A percentile compares a stretch with the other conserved stretches of the same genome.
Conservation (phyloP, 2,888 invertebrate species). For the Noctuana brunneofusca region DNA sequence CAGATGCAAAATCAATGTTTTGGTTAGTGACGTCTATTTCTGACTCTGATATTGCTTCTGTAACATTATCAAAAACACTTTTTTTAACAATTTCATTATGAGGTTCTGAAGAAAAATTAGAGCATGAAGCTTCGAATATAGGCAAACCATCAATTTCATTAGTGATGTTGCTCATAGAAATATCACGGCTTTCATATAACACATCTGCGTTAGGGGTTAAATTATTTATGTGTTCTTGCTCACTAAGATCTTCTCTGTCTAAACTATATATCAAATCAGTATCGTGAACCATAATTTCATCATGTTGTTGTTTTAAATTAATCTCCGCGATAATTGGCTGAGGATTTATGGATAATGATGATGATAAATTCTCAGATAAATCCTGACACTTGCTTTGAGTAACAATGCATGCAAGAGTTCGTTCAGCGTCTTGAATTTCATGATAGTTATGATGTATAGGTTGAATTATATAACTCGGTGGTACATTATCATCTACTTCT, state of each 20-base stretch:
- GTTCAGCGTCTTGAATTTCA: conserved; percentile 55
- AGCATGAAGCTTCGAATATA: not conserved
- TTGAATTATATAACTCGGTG: not conserved
- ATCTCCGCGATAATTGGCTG: not conserved
- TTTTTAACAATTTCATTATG: not conserved
- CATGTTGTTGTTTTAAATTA: not conserved
- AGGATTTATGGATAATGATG: not conserved
- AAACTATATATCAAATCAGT: not conserved
- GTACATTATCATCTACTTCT: not conserved
- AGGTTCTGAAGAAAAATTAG: not conserved
- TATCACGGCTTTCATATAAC: not conserved
- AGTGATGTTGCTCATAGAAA: not conserved
- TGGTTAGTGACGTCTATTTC: not conserved
- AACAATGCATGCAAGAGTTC: not conserved
- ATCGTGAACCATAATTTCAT: not conserved
- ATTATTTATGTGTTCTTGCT: not conserved
- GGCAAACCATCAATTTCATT: not conserved
- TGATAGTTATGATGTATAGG: conserved; percentile 48
- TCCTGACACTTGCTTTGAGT: not conserved
- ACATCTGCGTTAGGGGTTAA: not conserved
- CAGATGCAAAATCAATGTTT: not conserved
- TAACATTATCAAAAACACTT: not conserved
- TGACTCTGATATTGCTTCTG: not conserved
- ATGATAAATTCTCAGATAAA: not conserved
- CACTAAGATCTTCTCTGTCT: not conserved